These are phyloP conservation scores for Acanthoscelides obtectus DNA, from an alignment of 2,888 invertebrate species.

Conservation along the genomic window DNA sequence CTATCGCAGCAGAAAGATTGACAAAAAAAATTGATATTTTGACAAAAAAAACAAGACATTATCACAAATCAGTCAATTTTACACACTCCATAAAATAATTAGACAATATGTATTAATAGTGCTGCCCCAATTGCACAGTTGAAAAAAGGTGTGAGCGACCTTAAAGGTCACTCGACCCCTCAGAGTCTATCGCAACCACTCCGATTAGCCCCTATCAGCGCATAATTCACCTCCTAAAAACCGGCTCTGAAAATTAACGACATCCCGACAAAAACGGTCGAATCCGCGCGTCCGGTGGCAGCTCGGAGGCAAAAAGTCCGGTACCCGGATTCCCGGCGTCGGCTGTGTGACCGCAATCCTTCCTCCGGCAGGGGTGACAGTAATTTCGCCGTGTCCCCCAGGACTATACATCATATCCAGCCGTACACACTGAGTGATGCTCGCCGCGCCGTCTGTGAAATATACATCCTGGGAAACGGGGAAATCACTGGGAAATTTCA, in stretches of 20 bases:
- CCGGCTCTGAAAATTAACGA: not conserved
- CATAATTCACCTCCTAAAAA: not conserved
- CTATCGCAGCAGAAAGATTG: no score
- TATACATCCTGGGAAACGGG: not conserved
- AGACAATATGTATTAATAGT: no score
- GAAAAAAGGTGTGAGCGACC: no score
- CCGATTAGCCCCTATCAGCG: not conserved
- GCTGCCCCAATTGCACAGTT: no score
- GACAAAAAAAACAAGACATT: no score
- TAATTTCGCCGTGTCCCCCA: not conserved
- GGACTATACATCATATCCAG: not conserved
- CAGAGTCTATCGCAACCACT: not conserved
- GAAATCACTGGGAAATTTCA: not conserved
- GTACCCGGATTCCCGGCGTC: not conserved
- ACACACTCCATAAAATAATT: no score
- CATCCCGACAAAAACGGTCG: not conserved
- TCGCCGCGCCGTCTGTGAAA: not conserved
- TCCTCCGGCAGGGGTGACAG: not conserved
- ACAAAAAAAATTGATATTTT: no score
- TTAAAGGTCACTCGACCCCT: no score
- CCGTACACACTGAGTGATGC: not conserved
- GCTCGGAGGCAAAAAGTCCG: not conserved
- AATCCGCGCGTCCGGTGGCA: not conserved
- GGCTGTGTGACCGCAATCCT: not conserved
- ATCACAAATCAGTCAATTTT: no score